Percentiles rank a stretch among this genome's conserved stretches.
Evolutionary conservation across 2,888 invertebrate species (phyloP).

Genomic region (Flexamia atlantica): DNA sequence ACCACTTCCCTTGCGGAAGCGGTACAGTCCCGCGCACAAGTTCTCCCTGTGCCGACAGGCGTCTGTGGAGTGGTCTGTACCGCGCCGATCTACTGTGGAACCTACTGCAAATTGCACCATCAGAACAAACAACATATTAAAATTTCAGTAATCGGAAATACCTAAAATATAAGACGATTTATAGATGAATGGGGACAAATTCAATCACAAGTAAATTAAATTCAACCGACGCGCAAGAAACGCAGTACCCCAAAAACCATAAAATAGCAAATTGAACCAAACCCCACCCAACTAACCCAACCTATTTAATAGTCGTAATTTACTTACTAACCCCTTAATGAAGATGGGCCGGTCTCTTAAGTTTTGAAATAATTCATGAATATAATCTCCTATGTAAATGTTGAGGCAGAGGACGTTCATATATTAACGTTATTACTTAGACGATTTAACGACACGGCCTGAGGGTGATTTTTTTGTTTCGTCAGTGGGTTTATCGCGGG

Average conservation of each 20-base stretch:
- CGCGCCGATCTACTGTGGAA: not conserved
- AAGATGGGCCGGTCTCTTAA: slow-evolving; percentile 14
- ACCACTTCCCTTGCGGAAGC: slow-evolving; percentile 57
- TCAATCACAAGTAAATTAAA: not conserved
- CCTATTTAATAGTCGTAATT: slow-evolving; percentile 28
- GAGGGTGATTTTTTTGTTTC: slow-evolving; percentile 28
- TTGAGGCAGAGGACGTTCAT: not conserved
- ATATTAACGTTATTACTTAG: slow-evolving; percentile 36
- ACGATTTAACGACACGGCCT: slow-evolving; percentile 18
- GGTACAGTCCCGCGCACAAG: slow-evolving; percentile 46
- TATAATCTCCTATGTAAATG: slow-evolving; percentile 33
- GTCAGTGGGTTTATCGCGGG: not conserved
- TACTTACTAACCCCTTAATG: slow-evolving; percentile 2
- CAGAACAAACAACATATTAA: not conserved
- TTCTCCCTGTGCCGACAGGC: not conserved
- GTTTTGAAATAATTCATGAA: slow-evolving; percentile 34
- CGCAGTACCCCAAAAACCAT: slow-evolving; percentile 7
- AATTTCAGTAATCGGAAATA: too few species aligned
- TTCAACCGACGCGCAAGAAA: not conserved
- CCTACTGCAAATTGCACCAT: not conserved
- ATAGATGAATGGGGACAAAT: not conserved
- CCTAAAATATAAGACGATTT: too few species aligned
- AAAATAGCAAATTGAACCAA: not conserved
- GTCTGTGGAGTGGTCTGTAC: slow-evolving; percentile 2
- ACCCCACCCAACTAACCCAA: not conserved